phyloP scores from a whole-genome alignment of 2,797 vertebrate species.

The Erpetoichthys calabaricus region DNA sequence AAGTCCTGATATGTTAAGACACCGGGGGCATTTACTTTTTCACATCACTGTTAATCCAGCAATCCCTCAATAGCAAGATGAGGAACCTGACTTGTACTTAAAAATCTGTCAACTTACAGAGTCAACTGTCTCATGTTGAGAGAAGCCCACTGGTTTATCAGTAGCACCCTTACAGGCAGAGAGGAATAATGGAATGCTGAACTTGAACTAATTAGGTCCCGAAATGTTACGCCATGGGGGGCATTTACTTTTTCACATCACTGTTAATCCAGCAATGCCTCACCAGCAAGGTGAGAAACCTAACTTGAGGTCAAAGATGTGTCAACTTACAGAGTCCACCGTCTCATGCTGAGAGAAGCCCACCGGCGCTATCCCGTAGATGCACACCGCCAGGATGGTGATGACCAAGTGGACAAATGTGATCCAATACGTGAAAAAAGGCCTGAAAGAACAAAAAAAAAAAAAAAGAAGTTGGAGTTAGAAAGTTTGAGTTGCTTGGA shows the following conservation, averaged over 20 bases:
- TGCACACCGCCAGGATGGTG: constrained; percentile 78
- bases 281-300: neutral
- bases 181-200: too few species aligned
- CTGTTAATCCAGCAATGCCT: neutral
- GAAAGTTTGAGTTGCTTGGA: too few species aligned
- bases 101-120: constrained; percentile 61
- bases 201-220: too few species aligned
- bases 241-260: neutral
- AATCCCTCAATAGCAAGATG: neutral
- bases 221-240: neutral
- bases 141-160: constrained; percentile 61
- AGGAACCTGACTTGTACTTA: neutral
- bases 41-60: neutral
- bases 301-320: neutral
- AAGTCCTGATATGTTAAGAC: too few species aligned
- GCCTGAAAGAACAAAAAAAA: constrained; percentile 42
- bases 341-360: constrained; percentile 94
- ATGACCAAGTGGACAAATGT: constrained; percentile 91
- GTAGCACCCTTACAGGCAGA: too few species aligned
- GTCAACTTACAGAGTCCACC: constrained; percentile 79
- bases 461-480: constrained; percentile 8
- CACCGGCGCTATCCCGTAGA: constrained; percentile 84
- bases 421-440: constrained; percentile 98
- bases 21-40: neutral
- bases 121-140: constrained; percentile 88